Base-by-base conservation (phyloP, 2,888 invertebrate species). In the Mycalesis mineus region DNA sequence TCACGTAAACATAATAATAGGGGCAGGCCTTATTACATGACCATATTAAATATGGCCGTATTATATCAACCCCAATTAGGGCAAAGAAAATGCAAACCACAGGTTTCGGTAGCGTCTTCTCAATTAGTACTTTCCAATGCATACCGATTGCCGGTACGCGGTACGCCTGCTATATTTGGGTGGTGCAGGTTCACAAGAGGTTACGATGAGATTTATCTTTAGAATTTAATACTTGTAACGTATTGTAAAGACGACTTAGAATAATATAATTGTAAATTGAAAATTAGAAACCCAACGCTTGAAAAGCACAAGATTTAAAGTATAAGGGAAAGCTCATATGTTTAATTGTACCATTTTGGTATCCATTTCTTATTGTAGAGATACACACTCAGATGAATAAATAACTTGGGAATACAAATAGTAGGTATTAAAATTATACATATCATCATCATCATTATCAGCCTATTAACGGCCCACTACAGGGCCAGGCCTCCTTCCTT, bases 121-220 rank as follows among this genome's bases (percentile, higher is more conserved):
- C 83, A 87, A 88, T 87, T 86, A 84, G 84, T 85, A 83, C 87
- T 86, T 85, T 87, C 85, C 78, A 80, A 74, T 73, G 79, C 82
- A 83, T 82, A 75, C 82, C 82, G 67, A 82, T 80, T 60, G 67
- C 65, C 63, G 66, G 68, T 71, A 72, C 67, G 66, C 45, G 70
- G 72, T 69, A 75, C 84, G 84, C 80, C 22, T 55, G 56, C 84
- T 84, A 68, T 72, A 70, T 72, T 66, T 64, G 72, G 73, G 7
- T 40, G 29, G 50, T 49, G 47, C 39, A 33, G 58, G 55, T 65
- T 56, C 61, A 64, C 65, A 65, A 36, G 67, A 68, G 67, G 67
- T 65, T 65, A 44, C n/a, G 57, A 60, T 42, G 59, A 31, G 47
- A 67, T 70, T 58, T 63, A 57, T 66, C 66, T 61, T 55, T 53